These are phyloP conservation scores for Zosterops pallidus DNA, from an alignment of 2,113 vertebrate genomes.

Conservation along the genomic window DNA sequence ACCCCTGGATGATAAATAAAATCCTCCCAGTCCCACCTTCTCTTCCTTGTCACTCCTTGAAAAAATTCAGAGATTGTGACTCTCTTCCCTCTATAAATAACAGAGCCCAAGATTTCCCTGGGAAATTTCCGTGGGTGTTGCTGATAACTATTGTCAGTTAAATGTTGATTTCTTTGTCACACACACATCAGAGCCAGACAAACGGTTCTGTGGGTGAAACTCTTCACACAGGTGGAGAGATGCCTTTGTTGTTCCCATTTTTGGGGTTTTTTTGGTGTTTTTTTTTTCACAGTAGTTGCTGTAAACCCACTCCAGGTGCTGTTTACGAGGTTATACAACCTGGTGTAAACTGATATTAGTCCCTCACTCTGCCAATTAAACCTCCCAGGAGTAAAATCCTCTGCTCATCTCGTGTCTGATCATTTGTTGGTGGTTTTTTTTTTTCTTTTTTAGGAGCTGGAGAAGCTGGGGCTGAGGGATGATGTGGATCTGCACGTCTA, in stretches of 20 bases:
- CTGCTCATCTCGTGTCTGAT: neutral
- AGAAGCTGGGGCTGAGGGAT: constrained; percentile 71
- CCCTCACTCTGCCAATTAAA: neutral
- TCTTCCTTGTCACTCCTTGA: rapidly evolving
- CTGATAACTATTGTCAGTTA: neutral
- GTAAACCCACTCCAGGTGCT: neutral
- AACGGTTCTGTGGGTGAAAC: neutral
- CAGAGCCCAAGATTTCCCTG: neutral
- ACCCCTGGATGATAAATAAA: rapidly evolving
- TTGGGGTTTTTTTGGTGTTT: neutral
- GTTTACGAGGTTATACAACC: neutral
- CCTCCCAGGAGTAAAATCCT: neutral
- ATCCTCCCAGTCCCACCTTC: neutral
- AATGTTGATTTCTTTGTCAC: neutral
- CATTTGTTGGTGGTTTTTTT: neutral
- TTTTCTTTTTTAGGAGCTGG: constrained; percentile 79
- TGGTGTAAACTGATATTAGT: neutral
- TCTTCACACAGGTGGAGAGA: neutral
- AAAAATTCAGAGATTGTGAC: neutral
- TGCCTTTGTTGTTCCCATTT: neutral
- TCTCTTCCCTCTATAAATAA: neutral
- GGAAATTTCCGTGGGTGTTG: neutral
- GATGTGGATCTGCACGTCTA: constrained; percentile 85
- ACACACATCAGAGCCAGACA: neutral
- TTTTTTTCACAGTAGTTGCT: neutral